A percentile compares a stretch with the other conserved stretches of the same genome.
Conservation (phyloP, 2,113 vertebrate species). For the Callipepla squamata region DNA sequence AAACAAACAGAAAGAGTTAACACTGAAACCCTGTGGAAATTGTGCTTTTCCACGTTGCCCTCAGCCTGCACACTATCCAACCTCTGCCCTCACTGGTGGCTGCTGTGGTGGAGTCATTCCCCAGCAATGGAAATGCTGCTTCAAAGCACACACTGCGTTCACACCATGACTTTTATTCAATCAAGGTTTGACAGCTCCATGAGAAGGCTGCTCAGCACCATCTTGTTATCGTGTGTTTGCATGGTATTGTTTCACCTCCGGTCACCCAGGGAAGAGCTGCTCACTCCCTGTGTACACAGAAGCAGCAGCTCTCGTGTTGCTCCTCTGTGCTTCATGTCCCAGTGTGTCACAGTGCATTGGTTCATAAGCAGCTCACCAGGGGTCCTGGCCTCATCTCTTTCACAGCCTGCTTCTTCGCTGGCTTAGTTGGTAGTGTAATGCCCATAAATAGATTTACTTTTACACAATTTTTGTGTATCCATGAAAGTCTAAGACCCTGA, state of each 20-base stretch:
- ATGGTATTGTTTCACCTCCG: not conserved
- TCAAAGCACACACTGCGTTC: accelerated
- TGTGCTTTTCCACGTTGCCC: not conserved
- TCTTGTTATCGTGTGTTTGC: not conserved
- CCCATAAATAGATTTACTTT: not conserved
- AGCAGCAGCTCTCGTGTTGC: not conserved
- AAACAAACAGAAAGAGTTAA: not conserved
- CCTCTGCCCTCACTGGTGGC: not conserved
- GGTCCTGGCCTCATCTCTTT: not conserved
- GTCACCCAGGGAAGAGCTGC: not conserved
- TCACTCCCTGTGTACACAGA: not conserved
- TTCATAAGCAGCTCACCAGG: not conserved
- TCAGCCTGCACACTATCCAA: not conserved
- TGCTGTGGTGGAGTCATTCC: not conserved
- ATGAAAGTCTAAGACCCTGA: not conserved
- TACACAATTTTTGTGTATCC: not conserved
- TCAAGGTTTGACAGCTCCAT: not conserved
- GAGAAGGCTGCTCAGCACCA: not conserved
- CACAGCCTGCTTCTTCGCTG: not conserved
- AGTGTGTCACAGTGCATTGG: accelerated
- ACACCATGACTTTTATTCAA: not conserved
- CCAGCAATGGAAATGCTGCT: not conserved
- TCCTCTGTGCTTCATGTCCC: not conserved
- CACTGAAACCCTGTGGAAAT: not conserved
- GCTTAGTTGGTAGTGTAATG: not conserved